Evolutionary conservation across 2,888 invertebrate species (phyloP), one percentile per base, ranked within the genome.

Genomic region (Heliconius ethilla): DNA sequence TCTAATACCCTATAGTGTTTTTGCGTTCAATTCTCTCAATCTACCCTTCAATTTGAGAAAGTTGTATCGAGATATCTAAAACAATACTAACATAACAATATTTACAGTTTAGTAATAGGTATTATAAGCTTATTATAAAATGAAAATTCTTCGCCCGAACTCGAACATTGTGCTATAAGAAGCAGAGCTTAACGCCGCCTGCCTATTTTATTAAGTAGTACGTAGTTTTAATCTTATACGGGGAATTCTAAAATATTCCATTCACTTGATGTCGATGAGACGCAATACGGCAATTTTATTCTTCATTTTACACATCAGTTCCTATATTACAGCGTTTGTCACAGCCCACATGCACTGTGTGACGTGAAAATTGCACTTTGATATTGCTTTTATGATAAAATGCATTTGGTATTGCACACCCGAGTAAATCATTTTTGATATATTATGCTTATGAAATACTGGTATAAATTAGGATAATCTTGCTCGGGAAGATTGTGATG

Each of bases 221-320:
- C 10, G n/a, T 63, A 63, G 6, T 63, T 63, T 27, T 27, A 62
- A 25, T 15, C 2, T 22, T 74, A 40, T 74, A 18, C 11, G 62
- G n/a, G 33, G 22, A 15, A 25, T 25, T 15, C 18, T 5, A 40
- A 63, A 73, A 74, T 74, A 74, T 40, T 74, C 63, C 73, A 74
- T 74, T 74, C 73, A 63, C 37, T 62, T 37, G 62, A 33, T 29
- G n/a, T 55, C 25, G 29, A 75, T 65, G 63, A 55, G 55, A 73
- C 55, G 78, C 76, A 77, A 76, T 66, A 74, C 67, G 65, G 81
- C 78, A 78, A 81, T 78, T 79, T 79, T 74, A 74, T 67, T 81
- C 76, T 78, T 76, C 78, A 78, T 79, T 79, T 33, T 79, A 67
- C 77, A 69, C 79, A 75, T 79, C 80, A 77, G 73, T 74, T 77